A percentile compares a stretch with the other conserved stretches of the same genome.
phyloP scores from a whole-genome alignment of 2,888 invertebrate species.

The Hirtodrosophila duncani region DNA sequence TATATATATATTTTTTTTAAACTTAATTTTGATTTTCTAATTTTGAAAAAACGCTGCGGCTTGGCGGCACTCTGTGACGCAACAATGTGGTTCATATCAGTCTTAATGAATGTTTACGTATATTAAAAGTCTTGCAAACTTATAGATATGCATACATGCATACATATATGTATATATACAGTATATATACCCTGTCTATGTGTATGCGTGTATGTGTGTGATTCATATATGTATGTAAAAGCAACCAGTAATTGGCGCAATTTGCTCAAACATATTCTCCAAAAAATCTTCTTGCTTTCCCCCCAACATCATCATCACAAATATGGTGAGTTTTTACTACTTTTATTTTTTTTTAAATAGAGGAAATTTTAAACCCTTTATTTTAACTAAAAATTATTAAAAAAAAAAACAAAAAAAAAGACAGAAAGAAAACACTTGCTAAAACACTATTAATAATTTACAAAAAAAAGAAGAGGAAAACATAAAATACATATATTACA shows the following conservation, averaged over 20 bases:
- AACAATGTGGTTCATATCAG: constrained; percentile 59
- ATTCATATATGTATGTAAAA: too few relatives aligned
- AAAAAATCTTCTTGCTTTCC: too few relatives aligned
- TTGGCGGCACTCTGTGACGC: too few relatives aligned
- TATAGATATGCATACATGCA: constrained; percentile 4
- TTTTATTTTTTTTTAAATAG: constrained; percentile 37
- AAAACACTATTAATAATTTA: constrained; percentile 22
- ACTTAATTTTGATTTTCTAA: not conserved
- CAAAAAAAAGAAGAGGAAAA: constrained; percentile 7
- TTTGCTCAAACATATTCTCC: too few relatives aligned
- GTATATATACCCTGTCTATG: constrained; percentile 26
- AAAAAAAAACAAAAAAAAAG: constrained; percentile 24
- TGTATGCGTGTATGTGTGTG: too few relatives aligned
- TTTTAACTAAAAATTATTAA: constrained; percentile 61
- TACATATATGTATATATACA: constrained; percentile 26
- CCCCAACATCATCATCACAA: too few relatives aligned
- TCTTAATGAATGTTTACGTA: too few relatives aligned
- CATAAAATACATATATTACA: constrained; percentile 42
- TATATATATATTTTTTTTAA: constrained; percentile 8
- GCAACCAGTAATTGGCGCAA: constrained; percentile 50
- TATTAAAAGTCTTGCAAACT: constrained; percentile 8
- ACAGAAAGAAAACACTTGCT: constrained; percentile 7
- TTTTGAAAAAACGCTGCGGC: constrained; percentile 11
- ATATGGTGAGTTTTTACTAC: constrained; percentile 4
- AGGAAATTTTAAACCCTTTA: constrained; percentile 54